Evolutionary conservation across 2,113 vertebrate genomes (phyloP).

Genomic region (Cyanoramphus novaezelandiae): DNA sequence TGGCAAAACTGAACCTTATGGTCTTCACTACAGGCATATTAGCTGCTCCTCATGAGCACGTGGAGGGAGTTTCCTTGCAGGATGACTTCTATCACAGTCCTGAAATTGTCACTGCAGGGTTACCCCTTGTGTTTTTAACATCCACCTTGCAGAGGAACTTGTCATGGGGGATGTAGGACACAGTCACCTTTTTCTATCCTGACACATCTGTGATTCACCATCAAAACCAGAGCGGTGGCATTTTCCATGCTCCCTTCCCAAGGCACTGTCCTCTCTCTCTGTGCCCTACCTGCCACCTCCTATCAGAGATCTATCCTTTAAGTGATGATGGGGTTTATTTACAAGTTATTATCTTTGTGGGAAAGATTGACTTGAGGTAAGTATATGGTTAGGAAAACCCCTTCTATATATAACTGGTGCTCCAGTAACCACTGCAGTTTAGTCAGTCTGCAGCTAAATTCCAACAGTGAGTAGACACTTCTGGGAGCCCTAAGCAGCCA

Average conservation of each 20-base stretch:
- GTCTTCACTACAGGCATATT: background rate
- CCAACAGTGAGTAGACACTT: background rate
- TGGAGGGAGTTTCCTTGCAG: background rate
- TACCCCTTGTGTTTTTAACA: background rate
- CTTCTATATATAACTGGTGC: background rate
- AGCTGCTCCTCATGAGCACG: background rate
- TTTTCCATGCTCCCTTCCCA: background rate
- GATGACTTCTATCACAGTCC: background rate
- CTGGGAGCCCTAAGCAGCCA: rapidly evolving
- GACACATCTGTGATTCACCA: background rate
- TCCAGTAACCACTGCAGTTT: background rate
- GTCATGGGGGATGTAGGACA: rapidly evolving
- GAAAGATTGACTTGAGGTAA: background rate
- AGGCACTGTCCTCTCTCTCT: background rate
- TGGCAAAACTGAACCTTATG: background rate
- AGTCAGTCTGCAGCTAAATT: background rate
- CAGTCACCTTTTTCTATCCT: background rate
- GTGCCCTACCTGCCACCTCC: background rate
- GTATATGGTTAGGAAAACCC: background rate
- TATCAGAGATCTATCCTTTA: background rate
- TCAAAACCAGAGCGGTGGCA: background rate
- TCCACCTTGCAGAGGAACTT: background rate
- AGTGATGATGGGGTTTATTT: background rate
- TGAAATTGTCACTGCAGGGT: background rate
- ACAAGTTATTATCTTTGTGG: background rate